Conservation (phyloP, 2,888 invertebrate species). For the Drosophila paracracens region DNA sequence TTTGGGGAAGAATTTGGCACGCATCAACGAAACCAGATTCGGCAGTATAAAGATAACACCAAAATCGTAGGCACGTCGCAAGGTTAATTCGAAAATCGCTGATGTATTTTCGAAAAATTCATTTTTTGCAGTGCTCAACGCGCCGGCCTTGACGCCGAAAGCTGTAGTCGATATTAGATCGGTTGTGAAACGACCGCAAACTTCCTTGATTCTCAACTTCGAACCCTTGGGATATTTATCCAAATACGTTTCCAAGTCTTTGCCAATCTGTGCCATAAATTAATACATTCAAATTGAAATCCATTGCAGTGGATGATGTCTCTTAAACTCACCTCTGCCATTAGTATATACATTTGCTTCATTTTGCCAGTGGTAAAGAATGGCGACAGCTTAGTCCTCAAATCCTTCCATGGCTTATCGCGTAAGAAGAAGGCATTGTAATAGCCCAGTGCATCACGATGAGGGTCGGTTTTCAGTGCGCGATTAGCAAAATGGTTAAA, state of each 20-base stretch:
- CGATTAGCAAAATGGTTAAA: slow-evolving; percentile 84
- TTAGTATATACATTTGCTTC: slow-evolving; percentile 82
- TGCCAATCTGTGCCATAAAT: slow-evolving; percentile 53
- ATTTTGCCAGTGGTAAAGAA: slow-evolving; percentile 84
- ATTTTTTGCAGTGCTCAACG: slow-evolving; percentile 79
- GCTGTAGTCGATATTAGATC: slow-evolving; percentile 85
- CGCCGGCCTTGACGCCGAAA: slow-evolving; percentile 84
- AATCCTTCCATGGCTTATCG: slow-evolving; percentile 84
- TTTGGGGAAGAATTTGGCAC: too few relatives aligned
- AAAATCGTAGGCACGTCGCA: slow-evolving; percentile 58
- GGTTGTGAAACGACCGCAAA: slow-evolving; percentile 73
- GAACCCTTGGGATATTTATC: neutral
- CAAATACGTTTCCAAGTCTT: slow-evolving; percentile 56
- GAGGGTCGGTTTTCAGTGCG: slow-evolving; percentile 63
- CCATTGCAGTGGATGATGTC: neutral
- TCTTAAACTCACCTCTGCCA: slow-evolving; percentile 73
- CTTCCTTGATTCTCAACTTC: slow-evolving; percentile 37
- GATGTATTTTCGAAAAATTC: slow-evolving; percentile 80
- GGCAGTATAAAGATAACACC: slow-evolving; percentile 66
- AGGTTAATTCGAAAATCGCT: slow-evolving; percentile 53
- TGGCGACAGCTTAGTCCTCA: slow-evolving; percentile 84
- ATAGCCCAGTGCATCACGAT: slow-evolving; percentile 82
- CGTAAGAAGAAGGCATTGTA: slow-evolving; percentile 84
- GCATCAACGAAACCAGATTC: slow-evolving; percentile 35
- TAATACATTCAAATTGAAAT: neutral